Evolutionary conservation across 2,888 invertebrate species (phyloP).

Genomic region (Aplocera efformata): DNA sequence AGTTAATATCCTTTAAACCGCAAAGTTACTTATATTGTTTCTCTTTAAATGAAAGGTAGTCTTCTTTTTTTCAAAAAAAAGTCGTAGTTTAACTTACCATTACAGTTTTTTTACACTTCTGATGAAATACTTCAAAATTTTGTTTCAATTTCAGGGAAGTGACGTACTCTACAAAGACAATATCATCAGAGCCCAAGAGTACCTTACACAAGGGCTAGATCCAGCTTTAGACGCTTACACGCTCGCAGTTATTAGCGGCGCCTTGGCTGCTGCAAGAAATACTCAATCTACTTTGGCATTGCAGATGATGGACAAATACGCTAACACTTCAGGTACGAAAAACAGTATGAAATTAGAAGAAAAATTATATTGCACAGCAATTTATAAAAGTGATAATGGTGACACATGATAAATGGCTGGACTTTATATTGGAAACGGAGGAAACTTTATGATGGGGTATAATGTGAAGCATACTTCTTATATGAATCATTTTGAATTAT

Average conservation of each 20-base stretch:
- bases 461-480: no score
- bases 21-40: no score
- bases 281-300: constrained; percentile 82
- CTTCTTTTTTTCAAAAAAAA: no score
- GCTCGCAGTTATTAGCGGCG: constrained; percentile 87
- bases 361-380: no score
- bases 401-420: no score
- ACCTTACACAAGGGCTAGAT: constrained; percentile 84
- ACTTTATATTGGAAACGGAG: no score
- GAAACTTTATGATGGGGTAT: no score
- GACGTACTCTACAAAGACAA: constrained; percentile 80
- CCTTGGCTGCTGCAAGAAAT: constrained; percentile 87
- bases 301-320: constrained; percentile 69
- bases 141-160: constrained; percentile 44
- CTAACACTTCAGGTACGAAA: constrained; percentile 67
- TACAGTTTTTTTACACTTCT: background rate
- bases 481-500: background rate
- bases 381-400: no score
- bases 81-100: no score
- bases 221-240: constrained; percentile 85
- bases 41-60: no score
- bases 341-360: no score
- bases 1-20: no score
- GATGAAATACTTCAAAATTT: background rate
- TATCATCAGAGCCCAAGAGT: constrained; percentile 89